Percentiles rank a stretch among this genome's conserved stretches.
Evolutionary conservation across 1,140 invertebrate species (phyloP).

Genomic region (Heliothis virescens): DNA sequence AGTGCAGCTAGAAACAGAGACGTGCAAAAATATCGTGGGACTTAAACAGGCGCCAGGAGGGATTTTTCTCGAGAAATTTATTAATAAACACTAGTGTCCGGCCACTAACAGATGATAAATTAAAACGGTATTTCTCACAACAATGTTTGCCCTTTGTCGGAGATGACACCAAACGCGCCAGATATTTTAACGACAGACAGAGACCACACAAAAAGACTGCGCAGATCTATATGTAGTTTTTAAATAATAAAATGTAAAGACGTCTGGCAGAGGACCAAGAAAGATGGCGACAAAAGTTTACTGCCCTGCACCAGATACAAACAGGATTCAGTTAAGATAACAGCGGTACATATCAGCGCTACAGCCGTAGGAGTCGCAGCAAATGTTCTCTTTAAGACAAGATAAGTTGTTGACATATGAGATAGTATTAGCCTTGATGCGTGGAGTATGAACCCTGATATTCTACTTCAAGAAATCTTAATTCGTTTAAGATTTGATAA

Average conservation of each 20-base stretch:
- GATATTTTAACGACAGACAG: slow-evolving; percentile 34
- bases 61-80: neutral
- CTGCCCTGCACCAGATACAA: slow-evolving; percentile 43
- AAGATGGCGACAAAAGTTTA: slow-evolving; percentile 49
- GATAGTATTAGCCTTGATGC: neutral
- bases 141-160: slow-evolving; percentile 17
- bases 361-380: slow-evolving; percentile 1
- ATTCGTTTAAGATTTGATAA: no score
- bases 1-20: neutral
- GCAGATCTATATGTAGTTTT: slow-evolving; percentile 39
- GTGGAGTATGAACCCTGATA: no score
- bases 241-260: slow-evolving; percentile 39
- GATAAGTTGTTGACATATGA: neutral
- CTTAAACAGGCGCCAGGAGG: neutral
- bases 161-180: slow-evolving; percentile 12
- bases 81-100: neutral
- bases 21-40: slow-evolving; percentile 3
- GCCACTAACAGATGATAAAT: slow-evolving; percentile 8
- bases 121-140: neutral
- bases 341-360: neutral
- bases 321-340: slow-evolving; percentile 48
- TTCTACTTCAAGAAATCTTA: no score
- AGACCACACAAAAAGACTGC: slow-evolving; percentile 40
- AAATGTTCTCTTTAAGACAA: slow-evolving; percentile 6
- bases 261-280: slow-evolving; percentile 44